Base-by-base conservation (phyloP, 1,140 invertebrate genomes). In the Pemphigus obesinymphae region DNA sequence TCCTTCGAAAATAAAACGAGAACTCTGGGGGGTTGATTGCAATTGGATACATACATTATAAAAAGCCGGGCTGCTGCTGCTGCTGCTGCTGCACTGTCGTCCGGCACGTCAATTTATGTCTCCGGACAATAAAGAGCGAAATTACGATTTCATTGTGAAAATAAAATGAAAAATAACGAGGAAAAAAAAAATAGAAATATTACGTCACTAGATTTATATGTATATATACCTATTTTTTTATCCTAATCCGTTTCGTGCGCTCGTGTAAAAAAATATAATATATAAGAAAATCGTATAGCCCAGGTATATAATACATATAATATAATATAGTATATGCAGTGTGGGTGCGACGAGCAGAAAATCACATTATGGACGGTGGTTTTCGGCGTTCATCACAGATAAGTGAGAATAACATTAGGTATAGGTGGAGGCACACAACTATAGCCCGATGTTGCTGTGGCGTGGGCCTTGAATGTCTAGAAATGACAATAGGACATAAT, bases 361-460 rank as follows among this genome's bases (percentile, higher is more conserved):
- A 80, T 80, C 76, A 80, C 53, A 80, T 80, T 80, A 80, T 63
- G 23, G 76, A 80, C 76, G 76, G 76, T 63, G 23, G 50, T 80
- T 58, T n/a, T 61, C 76, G 53, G 53, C 76, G 50, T 31, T 63
- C 45, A 31, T 50, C 70, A 73, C 43, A 73, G 45, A 73, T 13
- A 20, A 48, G 23, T 15, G 23, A 26, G 17, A 53, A 75, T 45
- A 26, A 23, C 40, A 29, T n/a, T n/a, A n/a, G n/a, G n/a, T 55
- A 55, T 66, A 66, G 17, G 17, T 34, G 61, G n/a, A n/a, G n/a
- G n/a, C 34, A 66, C 20, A 34, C 5, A 29, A 61, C 43, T 11
- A 1, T 10, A 5, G 13, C 5, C 26, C 3, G 7, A 26, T 48
- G 45, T 11, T 29, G 43, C 17, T 50, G 29, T 7, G 26, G 31